Conservation (phyloP, 2,113 vertebrate genomes). For the Hydrolagus affinis region DNA sequence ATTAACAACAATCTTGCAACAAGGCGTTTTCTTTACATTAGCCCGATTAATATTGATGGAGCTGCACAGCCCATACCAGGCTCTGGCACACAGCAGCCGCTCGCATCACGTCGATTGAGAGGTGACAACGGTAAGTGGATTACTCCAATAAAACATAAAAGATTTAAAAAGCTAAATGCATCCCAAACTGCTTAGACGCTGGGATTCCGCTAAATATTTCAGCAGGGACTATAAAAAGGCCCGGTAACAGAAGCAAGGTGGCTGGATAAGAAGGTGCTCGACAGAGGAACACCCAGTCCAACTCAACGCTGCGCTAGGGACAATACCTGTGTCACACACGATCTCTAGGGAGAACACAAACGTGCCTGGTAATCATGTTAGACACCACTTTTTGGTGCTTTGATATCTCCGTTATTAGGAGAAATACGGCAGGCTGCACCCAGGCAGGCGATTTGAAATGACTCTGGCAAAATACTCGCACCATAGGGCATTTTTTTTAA, state of each 20-base stretch:
- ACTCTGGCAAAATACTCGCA: too few species aligned
- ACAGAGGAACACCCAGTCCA: too few species aligned
- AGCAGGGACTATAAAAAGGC: neutral
- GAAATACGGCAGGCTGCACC: too few species aligned
- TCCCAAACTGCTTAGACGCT: neutral
- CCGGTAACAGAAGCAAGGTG: neutral
- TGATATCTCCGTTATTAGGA: too few species aligned
- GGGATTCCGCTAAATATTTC: neutral
- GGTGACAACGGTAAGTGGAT: constrained; percentile 3
- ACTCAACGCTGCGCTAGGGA: too few species aligned
- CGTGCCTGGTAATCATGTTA: neutral
- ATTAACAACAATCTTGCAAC: neutral
- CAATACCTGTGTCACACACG: too few species aligned
- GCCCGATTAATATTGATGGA: neutral
- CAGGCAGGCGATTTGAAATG: too few species aligned
- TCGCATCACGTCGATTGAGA: constrained; percentile 8
- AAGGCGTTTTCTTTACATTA: neutral
- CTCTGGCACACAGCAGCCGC: neutral
- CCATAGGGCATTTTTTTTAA: too few species aligned
- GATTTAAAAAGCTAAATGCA: constrained; percentile 7
- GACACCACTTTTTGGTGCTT: neutral
- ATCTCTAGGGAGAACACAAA: too few species aligned
- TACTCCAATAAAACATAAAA: neutral
- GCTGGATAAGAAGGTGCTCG: too few species aligned
- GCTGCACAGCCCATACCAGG: neutral